Base-by-base conservation (phyloP, 2,888 invertebrate species). In the Aspidapion aeneum region DNA sequence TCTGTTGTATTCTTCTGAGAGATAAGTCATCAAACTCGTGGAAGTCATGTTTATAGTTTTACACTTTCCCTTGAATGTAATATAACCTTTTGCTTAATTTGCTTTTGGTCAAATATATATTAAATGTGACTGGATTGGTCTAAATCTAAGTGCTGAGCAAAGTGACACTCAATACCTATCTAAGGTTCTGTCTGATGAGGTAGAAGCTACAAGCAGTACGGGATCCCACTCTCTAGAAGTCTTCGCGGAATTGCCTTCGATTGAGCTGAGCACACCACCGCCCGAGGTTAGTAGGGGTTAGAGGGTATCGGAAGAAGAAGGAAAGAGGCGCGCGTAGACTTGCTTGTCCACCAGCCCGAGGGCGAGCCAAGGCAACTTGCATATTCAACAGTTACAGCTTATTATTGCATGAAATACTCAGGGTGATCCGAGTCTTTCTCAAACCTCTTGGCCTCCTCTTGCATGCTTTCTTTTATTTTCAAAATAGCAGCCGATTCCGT, bases 391-490 rank as follows among this genome's bases (percentile, higher is more conserved):
- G 35, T 35, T 35, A 35, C 35, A 35, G 77, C 77, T 75, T 79
- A 76, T 90, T 93, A 95, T 90, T 93, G 94, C 94, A 96, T 95
- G 85, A 94, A 96, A 86, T 94, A 96, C 84, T 96, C 95, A 80
- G 95, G 94, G 82, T 95, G 95, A 82, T 96, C 96, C 74, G 94
- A 93, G 85, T 96, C 96, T 87, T 96, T 96, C 84, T 96, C 96
- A 85, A 96, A 96, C 84, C 97, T 91, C 87, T 97, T 98, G 82
- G 98, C 98, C 85, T 98, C 98, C 83, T 98, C 98, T 84, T 98
- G 97, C 96, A 99, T 98, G 87, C 96, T 96, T 85, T 98, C 98
- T 87, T 98, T 98, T 83, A 99, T 98, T 89, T 98, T 98, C 85
- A 98, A 88, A 84, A 99, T 99, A 86, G 98, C 98, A 81, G 97